Evolutionary conservation across 1,140 invertebrate species (phyloP).

Genomic region (Centruroides sculpturatus): DNA sequence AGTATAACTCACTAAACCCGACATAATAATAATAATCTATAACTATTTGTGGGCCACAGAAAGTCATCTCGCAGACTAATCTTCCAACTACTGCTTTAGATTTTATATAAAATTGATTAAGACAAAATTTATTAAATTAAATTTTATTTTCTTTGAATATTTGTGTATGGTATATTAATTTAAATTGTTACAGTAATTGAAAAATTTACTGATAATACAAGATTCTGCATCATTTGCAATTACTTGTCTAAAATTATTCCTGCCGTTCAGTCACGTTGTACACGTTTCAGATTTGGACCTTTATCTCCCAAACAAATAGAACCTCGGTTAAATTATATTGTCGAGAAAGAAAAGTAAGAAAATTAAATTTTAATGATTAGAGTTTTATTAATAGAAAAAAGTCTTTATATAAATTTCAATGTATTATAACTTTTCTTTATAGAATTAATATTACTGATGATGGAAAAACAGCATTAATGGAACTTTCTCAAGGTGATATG

Average conservation of each 20-base stretch:
- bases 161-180: conserved; percentile 10
- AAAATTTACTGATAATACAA: conserved; percentile 94
- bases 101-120: too few relatives aligned
- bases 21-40: too few relatives aligned
- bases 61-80: too few relatives aligned
- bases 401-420: not conserved
- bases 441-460: conserved; percentile 75
- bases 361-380: not conserved
- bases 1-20: too few relatives aligned
- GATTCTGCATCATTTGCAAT: conserved; percentile 99
- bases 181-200: conserved; percentile 67
- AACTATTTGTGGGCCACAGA: too few relatives aligned
- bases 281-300: conserved; percentile 91
- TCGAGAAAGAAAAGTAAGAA: conserved; percentile 55
- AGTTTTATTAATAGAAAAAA: too few relatives aligned
- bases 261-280: conserved; percentile 93
- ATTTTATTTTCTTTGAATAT: too few relatives aligned
- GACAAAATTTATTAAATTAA: too few relatives aligned
- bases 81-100: too few relatives aligned
- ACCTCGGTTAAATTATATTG: conserved; percentile 72
- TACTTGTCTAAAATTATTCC: conserved; percentile 98
- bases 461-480: conserved; percentile 79
- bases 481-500: conserved; percentile 94
- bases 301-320: conserved; percentile 69
- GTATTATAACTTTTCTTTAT: conserved; percentile 20